Percentiles rank a stretch among this genome's conserved stretches.
Conservation (phyloP, 2,888 invertebrate genomes). For the Drosophila melanosoma region DNA sequence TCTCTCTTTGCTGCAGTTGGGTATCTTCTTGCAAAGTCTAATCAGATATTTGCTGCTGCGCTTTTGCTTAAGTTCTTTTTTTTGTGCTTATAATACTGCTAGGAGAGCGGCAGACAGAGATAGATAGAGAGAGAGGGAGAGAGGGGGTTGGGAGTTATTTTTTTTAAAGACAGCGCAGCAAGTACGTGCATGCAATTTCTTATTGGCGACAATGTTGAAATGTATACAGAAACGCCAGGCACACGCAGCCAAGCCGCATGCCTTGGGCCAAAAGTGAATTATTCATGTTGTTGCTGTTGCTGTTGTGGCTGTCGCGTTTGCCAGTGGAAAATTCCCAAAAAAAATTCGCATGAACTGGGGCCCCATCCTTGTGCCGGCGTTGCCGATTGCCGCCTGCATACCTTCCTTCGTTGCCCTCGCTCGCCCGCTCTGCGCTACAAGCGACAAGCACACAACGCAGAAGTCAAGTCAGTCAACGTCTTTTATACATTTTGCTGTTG, state of each 20-base stretch:
- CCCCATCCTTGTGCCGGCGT: slow-evolving; percentile 57
- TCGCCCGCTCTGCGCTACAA: background rate
- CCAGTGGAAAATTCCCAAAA: slow-evolving; percentile 79
- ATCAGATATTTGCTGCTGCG: slow-evolving; percentile 28
- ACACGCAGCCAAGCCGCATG: slow-evolving; percentile 47
- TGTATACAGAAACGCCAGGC: slow-evolving; percentile 11
- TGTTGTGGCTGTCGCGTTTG: slow-evolving; percentile 51
- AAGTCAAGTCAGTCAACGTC: slow-evolving; percentile 58
- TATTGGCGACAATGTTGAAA: slow-evolving; percentile 76
- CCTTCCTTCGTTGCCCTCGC: slow-evolving; percentile 1
- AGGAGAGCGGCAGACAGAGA: background rate
- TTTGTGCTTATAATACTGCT: background rate
- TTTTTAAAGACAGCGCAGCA: slow-evolving; percentile 12
- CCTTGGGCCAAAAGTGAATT: slow-evolving; percentile 78
- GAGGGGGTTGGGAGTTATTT: background rate
- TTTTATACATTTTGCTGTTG: slow-evolving; percentile 14
- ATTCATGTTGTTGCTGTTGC: slow-evolving; percentile 60
- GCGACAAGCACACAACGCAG: slow-evolving; percentile 42
- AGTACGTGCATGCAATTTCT: slow-evolving; percentile 75
- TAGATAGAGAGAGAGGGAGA: no score
- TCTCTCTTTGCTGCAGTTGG: background rate
- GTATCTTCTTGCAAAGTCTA: slow-evolving; percentile 9
- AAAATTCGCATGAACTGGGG: slow-evolving; percentile 77
- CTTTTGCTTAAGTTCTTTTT: slow-evolving; percentile 32
- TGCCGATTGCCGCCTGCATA: slow-evolving; percentile 5